A percentile compares a stretch with the other conserved stretches of the same genome.
phyloP scores from a whole-genome alignment of 2,888 invertebrate genomes.

The Pollenia angustigena region DNA sequence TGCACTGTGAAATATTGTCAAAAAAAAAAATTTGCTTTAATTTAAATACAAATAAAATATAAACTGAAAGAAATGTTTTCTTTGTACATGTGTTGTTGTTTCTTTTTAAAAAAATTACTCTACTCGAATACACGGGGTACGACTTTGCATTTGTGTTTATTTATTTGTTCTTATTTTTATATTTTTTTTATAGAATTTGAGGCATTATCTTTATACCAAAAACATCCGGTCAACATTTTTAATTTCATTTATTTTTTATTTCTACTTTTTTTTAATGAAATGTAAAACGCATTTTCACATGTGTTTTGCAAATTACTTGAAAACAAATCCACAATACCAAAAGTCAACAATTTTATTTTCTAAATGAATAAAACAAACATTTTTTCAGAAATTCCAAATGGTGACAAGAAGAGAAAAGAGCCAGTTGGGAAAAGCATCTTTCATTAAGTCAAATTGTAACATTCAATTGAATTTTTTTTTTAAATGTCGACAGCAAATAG shows the following conservation, averaged over 20 bases:
- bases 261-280: slow-evolving; percentile 43
- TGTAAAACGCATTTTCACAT: slow-evolving; percentile 68
- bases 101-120: neutral
- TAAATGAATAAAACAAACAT: slow-evolving; percentile 55
- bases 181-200: slow-evolving; percentile 45
- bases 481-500: slow-evolving; percentile 23
- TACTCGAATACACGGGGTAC: neutral
- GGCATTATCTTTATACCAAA: slow-evolving; percentile 76
- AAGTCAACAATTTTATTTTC: slow-evolving; percentile 53
- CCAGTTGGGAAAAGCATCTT: slow-evolving; percentile 13
- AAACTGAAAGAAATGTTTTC: slow-evolving; percentile 6
- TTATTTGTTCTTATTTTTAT: slow-evolving; percentile 48
- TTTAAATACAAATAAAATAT: slow-evolving; percentile 29
- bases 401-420: neutral
- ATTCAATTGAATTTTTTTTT: slow-evolving; percentile 33
- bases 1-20: slow-evolving; percentile 31
- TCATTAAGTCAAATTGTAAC: slow-evolving; percentile 30
- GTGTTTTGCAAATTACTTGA: slow-evolving; percentile 61
- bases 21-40: slow-evolving; percentile 51
- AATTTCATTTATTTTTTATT: slow-evolving; percentile 23
- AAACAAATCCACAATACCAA: neutral
- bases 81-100: neutral
- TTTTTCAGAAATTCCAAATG: neutral
- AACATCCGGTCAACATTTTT: slow-evolving; percentile 81
- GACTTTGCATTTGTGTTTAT: slow-evolving; percentile 36